Conservation (phyloP, 1,140 invertebrate species). For the Drosophila equinoxialis region DNA sequence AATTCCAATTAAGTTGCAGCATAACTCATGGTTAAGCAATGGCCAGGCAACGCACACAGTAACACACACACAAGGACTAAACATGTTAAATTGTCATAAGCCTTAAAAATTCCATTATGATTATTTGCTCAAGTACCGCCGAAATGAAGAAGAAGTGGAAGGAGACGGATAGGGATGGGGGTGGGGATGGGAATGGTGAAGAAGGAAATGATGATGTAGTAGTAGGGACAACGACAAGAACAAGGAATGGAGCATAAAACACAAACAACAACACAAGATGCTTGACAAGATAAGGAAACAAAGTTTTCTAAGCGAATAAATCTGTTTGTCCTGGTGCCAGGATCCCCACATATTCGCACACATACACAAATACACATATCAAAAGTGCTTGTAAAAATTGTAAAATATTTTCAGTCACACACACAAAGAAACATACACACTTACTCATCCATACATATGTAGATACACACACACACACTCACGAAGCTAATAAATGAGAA, state of each 20-base stretch:
- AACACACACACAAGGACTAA: slow-evolving; percentile 17
- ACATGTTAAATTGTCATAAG: slow-evolving; percentile 75
- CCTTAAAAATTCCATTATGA: slow-evolving; percentile 81
- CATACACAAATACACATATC: slow-evolving; percentile 19
- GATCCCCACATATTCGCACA: slow-evolving; percentile 44
- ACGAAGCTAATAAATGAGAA: slow-evolving; percentile 77
- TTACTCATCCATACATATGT: too few relatives aligned
- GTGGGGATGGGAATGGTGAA: neutral
- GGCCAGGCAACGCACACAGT: slow-evolving; percentile 26
- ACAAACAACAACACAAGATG: slow-evolving; percentile 58
- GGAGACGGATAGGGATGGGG: neutral
- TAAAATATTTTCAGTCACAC: slow-evolving; percentile 70
- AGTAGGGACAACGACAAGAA: neutral
- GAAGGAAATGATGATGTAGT: neutral
- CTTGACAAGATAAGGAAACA: slow-evolving; percentile 68
- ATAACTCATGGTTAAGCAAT: slow-evolving; percentile 58
- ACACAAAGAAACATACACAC: neutral
- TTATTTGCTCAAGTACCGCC: slow-evolving; percentile 71
- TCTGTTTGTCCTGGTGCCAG: slow-evolving; percentile 73
- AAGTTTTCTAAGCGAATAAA: slow-evolving; percentile 80
- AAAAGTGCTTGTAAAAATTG: slow-evolving; percentile 62
- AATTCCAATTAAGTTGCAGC: slow-evolving; percentile 62
- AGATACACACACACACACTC: slow-evolving; percentile 8
- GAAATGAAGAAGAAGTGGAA: slow-evolving; percentile 28
- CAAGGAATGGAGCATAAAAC: slow-evolving; percentile 39